Base-by-base conservation (phyloP, 2,888 invertebrate species). In the Clivina fossor region DNA sequence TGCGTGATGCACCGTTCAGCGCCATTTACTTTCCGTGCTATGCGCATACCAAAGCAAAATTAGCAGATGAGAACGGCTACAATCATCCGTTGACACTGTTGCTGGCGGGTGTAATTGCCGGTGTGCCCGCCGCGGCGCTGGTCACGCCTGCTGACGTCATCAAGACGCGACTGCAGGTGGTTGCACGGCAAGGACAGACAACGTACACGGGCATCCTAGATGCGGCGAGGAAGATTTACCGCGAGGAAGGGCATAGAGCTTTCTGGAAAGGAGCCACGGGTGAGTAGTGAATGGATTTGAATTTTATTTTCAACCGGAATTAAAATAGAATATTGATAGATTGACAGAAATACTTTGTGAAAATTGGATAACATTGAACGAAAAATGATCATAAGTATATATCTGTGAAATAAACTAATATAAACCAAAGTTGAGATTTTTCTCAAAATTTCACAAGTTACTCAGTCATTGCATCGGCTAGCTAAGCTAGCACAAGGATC, bases 141-240 rank as follows among this genome's bases (percentile, higher is more conserved):
- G 96, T 97, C 50, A 99, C 99, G 0, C 99, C 99, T 3, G 98
- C 98, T 51, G 99, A 99, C 78, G 99, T 99, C 66, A 98, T 99
- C 72, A 99, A 99, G 76, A 99, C 93, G 0, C 78, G 93, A 56
- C 75, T 93, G 56, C 91, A 93, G 80, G 97, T 98, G 11, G 92
- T 90, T 7, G 96, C 98, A 0, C 78, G 98, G 58, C 80, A 88
- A 1, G 99, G 99, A 0, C 98, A 99, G 74, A 98, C 98, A 0
- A 90, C 96, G 0, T 99, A 99, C 75, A 84, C 71, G 28, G 99
- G 99, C 1, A 84, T 99, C 0, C 72, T 90, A 48, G 98, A 99
- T 76, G 95, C 95, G n/a, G 82, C 93, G 0, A 80, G 83, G 58
- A 98, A 98, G 76, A 94, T 99, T 60, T 88, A 86, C 74, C 79